A percentile compares a stretch with the other conserved stretches of the same genome.
Evolutionary conservation across 2,888 invertebrate species (phyloP).

Genomic region (Hanleya hanleyi): DNA sequence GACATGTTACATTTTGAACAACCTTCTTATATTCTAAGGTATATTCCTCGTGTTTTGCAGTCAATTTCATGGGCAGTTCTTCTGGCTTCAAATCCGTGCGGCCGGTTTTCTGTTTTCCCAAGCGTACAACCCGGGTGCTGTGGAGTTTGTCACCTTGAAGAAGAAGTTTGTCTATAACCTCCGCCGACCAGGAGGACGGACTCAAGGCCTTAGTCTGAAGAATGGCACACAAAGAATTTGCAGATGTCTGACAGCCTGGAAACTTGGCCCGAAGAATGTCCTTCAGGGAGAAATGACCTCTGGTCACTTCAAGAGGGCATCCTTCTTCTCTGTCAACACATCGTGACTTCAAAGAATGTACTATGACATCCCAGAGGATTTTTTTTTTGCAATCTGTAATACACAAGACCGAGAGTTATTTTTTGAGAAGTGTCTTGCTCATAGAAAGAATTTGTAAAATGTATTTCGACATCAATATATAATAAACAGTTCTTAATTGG

Average conservation of each 20-base stretch:
- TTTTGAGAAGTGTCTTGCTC: too few species aligned
- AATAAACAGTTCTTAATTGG: too few species aligned
- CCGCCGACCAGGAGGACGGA: not conserved
- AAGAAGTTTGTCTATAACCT: not conserved
- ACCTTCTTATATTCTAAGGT: not conserved
- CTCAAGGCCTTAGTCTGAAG: not conserved
- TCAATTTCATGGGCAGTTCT: not conserved
- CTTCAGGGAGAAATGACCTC: not conserved
- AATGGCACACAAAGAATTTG: not conserved
- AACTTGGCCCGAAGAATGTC: not conserved
- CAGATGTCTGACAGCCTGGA: not conserved
- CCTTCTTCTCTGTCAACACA: not conserved
- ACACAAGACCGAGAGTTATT: not conserved
- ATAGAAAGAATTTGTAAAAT: too few species aligned
- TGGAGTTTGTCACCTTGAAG: not conserved
- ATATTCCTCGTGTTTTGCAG: not conserved
- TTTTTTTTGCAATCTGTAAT: not conserved
- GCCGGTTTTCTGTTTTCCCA: not conserved
- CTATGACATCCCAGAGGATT: not conserved
- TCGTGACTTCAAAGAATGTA: not conserved
- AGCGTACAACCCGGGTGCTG: not conserved
- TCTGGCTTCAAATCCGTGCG: not conserved
- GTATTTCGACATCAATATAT: too few species aligned
- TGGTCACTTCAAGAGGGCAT: not conserved
- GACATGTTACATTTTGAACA: not conserved